These are phyloP conservation scores for Phorcus lineatus DNA, from an alignment of 2,888 invertebrate species.

Conservation along the genomic window DNA sequence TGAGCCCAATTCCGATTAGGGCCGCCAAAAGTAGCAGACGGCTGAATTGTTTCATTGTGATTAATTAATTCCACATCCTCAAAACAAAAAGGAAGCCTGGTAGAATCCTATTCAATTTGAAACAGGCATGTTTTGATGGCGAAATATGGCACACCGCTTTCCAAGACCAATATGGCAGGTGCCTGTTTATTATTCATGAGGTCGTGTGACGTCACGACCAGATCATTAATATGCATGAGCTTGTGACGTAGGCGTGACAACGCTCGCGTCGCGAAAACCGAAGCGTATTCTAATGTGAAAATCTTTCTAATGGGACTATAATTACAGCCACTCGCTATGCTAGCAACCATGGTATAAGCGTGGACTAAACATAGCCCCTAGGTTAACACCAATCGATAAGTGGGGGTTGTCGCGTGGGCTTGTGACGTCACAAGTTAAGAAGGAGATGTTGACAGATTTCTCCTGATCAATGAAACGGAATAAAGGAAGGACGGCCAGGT, in stretches of 20 bases:
- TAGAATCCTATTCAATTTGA: slow-evolving; percentile 2
- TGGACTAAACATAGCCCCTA: background rate
- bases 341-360: background rate
- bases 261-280: background rate
- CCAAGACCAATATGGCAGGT: slow-evolving; percentile 53
- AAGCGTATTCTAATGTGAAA: slow-evolving; percentile 15
- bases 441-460: background rate
- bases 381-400: background rate
- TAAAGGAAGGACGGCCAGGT: background rate
- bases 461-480: background rate
- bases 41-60: background rate
- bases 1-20: background rate
- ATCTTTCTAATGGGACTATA: slow-evolving; percentile 11
- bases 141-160: slow-evolving; percentile 23
- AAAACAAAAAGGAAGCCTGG: background rate
- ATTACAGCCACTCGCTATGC: background rate
- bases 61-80: slow-evolving; percentile 7
- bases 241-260: background rate
- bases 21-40: slow-evolving; percentile 1
- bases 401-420: background rate
- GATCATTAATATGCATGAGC: background rate
- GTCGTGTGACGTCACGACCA: slow-evolving; percentile 42
- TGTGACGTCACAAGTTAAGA: slow-evolving; percentile 1
- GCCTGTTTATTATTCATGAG: slow-evolving; percentile 55
- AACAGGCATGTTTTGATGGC: slow-evolving; percentile 15